Evolutionary conservation across 2,797 vertebrate genomes (phyloP).

Genomic region (Telmatherina bonti): DNA sequence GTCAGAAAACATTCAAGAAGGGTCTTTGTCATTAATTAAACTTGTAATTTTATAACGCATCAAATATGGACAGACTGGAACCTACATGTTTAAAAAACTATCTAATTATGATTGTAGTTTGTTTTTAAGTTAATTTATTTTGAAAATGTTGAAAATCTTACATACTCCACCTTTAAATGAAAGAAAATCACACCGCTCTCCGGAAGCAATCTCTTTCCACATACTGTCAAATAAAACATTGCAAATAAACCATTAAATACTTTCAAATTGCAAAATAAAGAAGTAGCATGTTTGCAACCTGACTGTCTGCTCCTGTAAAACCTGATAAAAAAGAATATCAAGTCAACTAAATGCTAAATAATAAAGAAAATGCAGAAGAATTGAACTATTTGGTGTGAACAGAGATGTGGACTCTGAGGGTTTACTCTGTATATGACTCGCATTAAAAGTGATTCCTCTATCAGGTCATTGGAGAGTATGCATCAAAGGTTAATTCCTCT

Average conservation of each 20-base stretch:
- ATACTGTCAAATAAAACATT: not conserved
- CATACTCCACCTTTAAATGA: too few relatives aligned
- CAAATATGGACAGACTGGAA: too few relatives aligned
- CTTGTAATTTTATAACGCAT: too few relatives aligned
- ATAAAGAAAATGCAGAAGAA: conserved; percentile 44
- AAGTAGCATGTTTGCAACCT: not conserved
- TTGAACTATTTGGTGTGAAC: conserved; percentile 49
- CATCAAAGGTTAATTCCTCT: conserved; percentile 54
- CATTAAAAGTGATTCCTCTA: conserved; percentile 50
- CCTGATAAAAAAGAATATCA: too few relatives aligned
- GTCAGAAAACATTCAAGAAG: too few relatives aligned
- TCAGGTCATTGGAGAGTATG: conserved; percentile 50
- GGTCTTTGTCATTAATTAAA: too few relatives aligned
- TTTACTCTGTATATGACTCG: conserved; percentile 45
- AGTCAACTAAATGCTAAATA: conserved; percentile 32
- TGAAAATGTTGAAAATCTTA: too few relatives aligned
- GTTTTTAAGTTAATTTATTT: too few relatives aligned
- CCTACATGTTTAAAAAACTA: too few relatives aligned
- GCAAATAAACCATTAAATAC: not conserved
- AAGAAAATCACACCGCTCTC: conserved; percentile 45
- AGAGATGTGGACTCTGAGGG: conserved; percentile 24
- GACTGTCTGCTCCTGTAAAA: not conserved
- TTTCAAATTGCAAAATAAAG: not conserved
- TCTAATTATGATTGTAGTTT: too few relatives aligned
- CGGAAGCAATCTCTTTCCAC: not conserved